Conservation (phyloP, 2,888 invertebrate species). For the Hydrotaea diabolus region DNA sequence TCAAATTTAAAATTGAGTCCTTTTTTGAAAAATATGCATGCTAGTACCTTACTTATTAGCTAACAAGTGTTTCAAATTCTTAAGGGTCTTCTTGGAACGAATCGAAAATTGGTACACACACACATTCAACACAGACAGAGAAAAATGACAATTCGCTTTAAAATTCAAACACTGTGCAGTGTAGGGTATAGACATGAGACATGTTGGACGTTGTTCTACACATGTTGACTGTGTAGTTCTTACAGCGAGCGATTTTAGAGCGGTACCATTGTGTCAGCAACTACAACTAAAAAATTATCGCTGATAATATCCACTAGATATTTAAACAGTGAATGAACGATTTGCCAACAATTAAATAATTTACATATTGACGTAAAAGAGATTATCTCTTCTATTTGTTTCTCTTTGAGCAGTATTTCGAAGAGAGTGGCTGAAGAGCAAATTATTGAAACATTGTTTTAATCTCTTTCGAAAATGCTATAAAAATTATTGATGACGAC, state of each 20-base stretch:
- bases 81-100: too few relatives aligned
- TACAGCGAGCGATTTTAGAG: neutral
- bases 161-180: neutral
- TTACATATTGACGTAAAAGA: neutral
- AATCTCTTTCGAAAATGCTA: neutral
- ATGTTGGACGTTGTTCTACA: neutral
- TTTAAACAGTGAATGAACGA: neutral
- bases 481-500: conserved; percentile 15
- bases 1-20: too few relatives aligned
- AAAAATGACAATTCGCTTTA: too few relatives aligned
- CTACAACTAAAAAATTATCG: neutral
- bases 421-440: neutral
- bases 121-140: too few relatives aligned
- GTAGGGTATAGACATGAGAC: conserved; percentile 15
- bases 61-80: too few relatives aligned
- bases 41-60: too few relatives aligned
- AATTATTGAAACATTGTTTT: neutral
- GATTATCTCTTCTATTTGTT: neutral
- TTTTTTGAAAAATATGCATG: too few relatives aligned
- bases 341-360: neutral
- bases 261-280: neutral
- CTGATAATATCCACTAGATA: neutral
- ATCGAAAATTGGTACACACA: too few relatives aligned
- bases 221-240: neutral
- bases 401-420: too few relatives aligned